Evolutionary conservation across 2,113 vertebrate genomes (phyloP).

Genomic region (Percopsis transmontana): DNA sequence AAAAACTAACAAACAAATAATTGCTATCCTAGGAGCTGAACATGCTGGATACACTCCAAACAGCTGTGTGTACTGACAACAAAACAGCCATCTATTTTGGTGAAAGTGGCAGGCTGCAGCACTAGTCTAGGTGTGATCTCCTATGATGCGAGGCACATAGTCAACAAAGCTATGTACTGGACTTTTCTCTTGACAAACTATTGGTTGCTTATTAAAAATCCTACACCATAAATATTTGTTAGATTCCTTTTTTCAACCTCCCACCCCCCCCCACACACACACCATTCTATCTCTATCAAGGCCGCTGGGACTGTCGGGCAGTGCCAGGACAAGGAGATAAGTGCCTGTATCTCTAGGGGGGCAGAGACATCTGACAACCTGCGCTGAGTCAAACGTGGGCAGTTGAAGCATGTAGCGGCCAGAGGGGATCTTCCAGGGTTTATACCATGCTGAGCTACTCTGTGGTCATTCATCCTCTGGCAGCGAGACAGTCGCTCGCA

Average conservation of each 20-base stretch:
- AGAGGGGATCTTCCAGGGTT: conserved; percentile 8
- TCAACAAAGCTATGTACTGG: conserved; percentile 19
- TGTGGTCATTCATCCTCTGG: neutral
- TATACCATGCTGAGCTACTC: neutral
- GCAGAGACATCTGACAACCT: neutral
- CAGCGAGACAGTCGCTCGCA: neutral
- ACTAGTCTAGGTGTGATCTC: conserved; percentile 46
- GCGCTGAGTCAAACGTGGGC: neutral
- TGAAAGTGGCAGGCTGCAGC: conserved; percentile 37
- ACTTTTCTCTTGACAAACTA: conserved; percentile 41
- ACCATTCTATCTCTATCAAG: neutral
- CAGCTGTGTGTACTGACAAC: conserved; percentile 34
- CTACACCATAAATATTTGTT: conserved; percentile 49
- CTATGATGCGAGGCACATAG: conserved; percentile 60
- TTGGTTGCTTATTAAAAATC: conserved; percentile 60
- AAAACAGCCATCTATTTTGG: conserved; percentile 57
- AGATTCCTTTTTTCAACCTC: neutral
- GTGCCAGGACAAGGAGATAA: neutral
- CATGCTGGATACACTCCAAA: conserved; percentile 41
- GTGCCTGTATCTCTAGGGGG: neutral
- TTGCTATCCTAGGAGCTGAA: conserved; percentile 45
- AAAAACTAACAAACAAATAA: conserved; percentile 36
- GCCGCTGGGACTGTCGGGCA: conserved; percentile 3
- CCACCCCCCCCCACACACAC: neutral
- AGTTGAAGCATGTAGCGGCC: conserved; percentile 18